Evolutionary conservation across 1,140 invertebrate species (phyloP).

Genomic region (Leptonema lineaticorne): DNA sequence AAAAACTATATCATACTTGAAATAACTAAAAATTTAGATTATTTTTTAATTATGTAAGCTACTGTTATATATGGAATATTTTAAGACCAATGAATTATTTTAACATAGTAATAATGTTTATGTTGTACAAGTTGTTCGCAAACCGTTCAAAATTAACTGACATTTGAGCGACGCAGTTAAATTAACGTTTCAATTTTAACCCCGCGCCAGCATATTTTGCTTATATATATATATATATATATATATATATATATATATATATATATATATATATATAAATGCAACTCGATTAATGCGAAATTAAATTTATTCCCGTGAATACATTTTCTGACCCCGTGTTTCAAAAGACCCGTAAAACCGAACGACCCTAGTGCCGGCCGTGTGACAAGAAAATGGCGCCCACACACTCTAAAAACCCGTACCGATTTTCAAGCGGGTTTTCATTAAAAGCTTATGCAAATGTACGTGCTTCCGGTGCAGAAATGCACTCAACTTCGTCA

Average conservation of each 20-base stretch:
- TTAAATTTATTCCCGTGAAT: conserved; percentile 4
- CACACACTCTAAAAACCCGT: no score
- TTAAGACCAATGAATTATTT: no score
- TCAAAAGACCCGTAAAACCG: background rate
- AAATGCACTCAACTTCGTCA: conserved; percentile 6
- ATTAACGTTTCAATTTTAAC: background rate
- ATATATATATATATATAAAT: background rate
- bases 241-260: background rate
- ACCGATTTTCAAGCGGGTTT: no score
- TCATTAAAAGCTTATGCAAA: conserved; percentile 15
- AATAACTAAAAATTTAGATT: no score
- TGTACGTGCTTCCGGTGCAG: background rate
- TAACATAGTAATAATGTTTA: no score
- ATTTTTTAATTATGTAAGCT: no score
- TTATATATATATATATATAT: background rate
- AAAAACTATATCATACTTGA: no score
- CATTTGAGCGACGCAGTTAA: background rate
- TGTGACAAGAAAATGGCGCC: background rate
- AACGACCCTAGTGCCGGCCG: background rate
- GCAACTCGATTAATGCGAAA: conserved; percentile 9
- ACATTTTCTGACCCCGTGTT: background rate
- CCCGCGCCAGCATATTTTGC: background rate
- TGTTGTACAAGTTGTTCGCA: no score
- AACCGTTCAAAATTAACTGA: background rate
- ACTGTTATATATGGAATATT: no score